phyloP scores from a whole-genome alignment of 1,140 invertebrate species.

The Pachyrhynchus sulphureomaculatus region DNA sequence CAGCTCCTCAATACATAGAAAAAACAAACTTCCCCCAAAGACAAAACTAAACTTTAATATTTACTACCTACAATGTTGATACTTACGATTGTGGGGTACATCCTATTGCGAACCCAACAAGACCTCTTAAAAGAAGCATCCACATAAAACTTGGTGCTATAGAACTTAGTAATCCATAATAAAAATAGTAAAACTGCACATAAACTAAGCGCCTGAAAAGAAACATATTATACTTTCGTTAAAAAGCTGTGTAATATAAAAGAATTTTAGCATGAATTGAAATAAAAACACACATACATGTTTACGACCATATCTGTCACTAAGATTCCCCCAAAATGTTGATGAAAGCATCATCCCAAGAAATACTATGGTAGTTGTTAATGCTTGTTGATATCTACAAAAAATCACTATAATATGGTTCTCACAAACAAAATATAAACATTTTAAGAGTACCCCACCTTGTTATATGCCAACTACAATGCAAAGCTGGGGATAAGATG shows the following conservation, averaged over 20 bases:
- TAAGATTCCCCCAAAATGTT: slow-evolving; percentile 93
- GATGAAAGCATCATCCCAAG: slow-evolving; percentile 96
- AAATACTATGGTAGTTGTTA: slow-evolving; percentile 80
- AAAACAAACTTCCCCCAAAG: too few relatives aligned
- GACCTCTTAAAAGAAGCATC: slow-evolving; percentile 84
- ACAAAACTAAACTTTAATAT: too few relatives aligned
- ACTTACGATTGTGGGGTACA: slow-evolving; percentile 96
- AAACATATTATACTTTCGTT: not conserved
- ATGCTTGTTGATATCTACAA: slow-evolving; percentile 69
- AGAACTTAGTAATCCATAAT: slow-evolving; percentile 88
- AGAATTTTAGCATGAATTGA: not conserved
- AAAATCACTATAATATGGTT: slow-evolving; percentile 16
- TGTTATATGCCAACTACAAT: slow-evolving; percentile 91
- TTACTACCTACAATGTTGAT: not conserved
- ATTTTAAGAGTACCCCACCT: slow-evolving; percentile 58
- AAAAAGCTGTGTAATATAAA: slow-evolving; percentile 1
- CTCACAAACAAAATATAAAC: not conserved
- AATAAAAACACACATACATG: slow-evolving; percentile 60
- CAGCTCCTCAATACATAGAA: too few relatives aligned
- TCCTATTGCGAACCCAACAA: slow-evolving; percentile 95
- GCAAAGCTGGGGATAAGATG: slow-evolving; percentile 87
- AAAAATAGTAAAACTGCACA: slow-evolving; percentile 87
- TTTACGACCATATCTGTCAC: slow-evolving; percentile 91
- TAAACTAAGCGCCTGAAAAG: slow-evolving; percentile 75
- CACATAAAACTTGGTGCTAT: slow-evolving; percentile 90